These are phyloP conservation scores for Nemotelus nigrinus DNA, from an alignment of 2,888 invertebrate genomes.

Conservation along the genomic window DNA sequence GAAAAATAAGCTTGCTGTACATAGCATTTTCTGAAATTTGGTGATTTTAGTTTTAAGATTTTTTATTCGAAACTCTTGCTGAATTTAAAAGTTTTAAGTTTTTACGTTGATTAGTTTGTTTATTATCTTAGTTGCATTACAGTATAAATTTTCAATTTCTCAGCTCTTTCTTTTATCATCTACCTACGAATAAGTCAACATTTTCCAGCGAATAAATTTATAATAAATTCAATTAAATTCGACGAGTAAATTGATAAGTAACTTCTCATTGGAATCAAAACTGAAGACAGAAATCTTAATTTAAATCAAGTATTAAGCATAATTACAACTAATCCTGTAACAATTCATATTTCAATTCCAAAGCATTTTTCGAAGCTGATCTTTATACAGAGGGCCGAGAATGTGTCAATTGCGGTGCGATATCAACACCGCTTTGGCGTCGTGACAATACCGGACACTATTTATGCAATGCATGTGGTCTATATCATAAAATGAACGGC, in stretches of 20 bases:
- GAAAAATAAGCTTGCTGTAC: too few relatives aligned
- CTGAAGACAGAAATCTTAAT: conserved; percentile 42
- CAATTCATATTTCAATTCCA: conserved; percentile 51
- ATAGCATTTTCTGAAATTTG: too few relatives aligned
- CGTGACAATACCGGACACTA: conserved; percentile 99
- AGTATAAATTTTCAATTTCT: background rate
- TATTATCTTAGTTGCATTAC: background rate
- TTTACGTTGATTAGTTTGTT: background rate
- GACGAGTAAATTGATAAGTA: background rate
- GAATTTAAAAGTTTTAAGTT: background rate
- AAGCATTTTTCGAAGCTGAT: conserved; percentile 66
- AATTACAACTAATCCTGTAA: conserved; percentile 32
- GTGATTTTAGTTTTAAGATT: too few relatives aligned
- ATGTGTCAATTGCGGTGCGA: conserved; percentile 98
- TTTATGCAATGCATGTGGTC: conserved; percentile 99
- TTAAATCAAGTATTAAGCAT: conserved; percentile 38
- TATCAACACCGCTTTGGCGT: conserved; percentile 97
- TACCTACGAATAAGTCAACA: background rate
- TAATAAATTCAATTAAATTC: conserved; percentile 56
- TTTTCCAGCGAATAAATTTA: conserved; percentile 41
- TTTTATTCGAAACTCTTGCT: too few relatives aligned
- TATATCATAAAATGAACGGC: conserved; percentile 97
- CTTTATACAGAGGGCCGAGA: conserved; percentile 86
- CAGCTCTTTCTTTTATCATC: background rate
- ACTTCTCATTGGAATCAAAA: background rate